Base-by-base conservation (phyloP, 2,888 invertebrate genomes). In the Rotaria magnacalcarata region DNA sequence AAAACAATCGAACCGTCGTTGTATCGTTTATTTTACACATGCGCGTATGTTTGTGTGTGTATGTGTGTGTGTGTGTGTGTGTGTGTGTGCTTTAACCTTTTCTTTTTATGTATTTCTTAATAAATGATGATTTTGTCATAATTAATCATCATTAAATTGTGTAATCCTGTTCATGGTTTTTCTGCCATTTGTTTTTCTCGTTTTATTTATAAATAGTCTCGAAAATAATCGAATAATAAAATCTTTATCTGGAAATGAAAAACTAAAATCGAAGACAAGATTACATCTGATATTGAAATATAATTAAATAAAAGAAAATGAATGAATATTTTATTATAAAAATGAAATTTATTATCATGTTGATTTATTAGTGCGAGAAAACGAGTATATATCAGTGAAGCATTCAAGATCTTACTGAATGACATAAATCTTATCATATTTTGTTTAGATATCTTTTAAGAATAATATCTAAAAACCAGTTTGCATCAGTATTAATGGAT, bases 401-500 rank as follows among this genome's bases (percentile, higher is more conserved):
- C 7, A 3, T 3, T 54, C 21, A 10, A 54, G 21, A 4, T 54
- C 21, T 21, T 54, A 54, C 5, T 54, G 21, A 54, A 54, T 21
- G 21, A 21, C 6, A 54, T 54, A 54, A 19, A 54, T 54, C 21
- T 54, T 21, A 19, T 54, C 21, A 54, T 21, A 4, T 54, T 54
- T 54, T 21, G 58, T 60, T 60, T 60, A 60, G 58, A 60, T 60
- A 14, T 60, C 58, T 60, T 11, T 27, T 24, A 60, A 19, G 11
- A 27, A 60, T 60, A 60, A 27, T 27, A 60, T 60, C 7, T 8
- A n/a, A 0, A 60, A 27, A 60, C 58, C 34, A 27, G n/a, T 60
- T n/a, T 14, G 58, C 58, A n/a, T 60, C 27, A 60, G n/a, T 60
- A n/a, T 60, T n/a, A 60, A 60, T 60, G n/a, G 58, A 60, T 60